Conservation (phyloP, 1,140 invertebrate species). For the Adelges cooleyi region DNA sequence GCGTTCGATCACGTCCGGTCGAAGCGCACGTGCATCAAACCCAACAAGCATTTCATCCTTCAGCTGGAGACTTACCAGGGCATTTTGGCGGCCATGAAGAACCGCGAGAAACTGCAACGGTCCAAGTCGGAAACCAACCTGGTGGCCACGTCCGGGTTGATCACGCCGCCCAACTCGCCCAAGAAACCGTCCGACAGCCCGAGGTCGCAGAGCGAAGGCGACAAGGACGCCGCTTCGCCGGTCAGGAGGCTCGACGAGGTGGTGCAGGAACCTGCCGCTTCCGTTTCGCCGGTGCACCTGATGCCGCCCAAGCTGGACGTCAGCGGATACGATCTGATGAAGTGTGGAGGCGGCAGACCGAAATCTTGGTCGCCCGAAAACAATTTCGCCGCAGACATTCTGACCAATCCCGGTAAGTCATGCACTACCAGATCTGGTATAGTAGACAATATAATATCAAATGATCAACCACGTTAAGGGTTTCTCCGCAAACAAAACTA, state of each 20-base stretch:
- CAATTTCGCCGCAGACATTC: slow-evolving; percentile 45
- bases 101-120: slow-evolving; percentile 78
- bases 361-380: slow-evolving; percentile 74
- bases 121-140: slow-evolving; percentile 88
- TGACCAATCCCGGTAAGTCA: slow-evolving; percentile 31
- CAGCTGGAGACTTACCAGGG: slow-evolving; percentile 89
- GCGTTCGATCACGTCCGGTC: slow-evolving; percentile 82
- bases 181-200: not conserved
- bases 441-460: too few relatives aligned
- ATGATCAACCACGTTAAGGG: not conserved
- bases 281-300: not conserved
- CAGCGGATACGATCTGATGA: slow-evolving; percentile 32
- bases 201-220: not conserved
- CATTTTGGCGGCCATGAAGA: slow-evolving; percentile 90
- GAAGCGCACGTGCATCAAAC: slow-evolving; percentile 85
- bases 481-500: too few relatives aligned
- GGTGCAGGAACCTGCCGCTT: not conserved
- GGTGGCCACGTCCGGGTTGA: slow-evolving; percentile 45
- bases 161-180: not conserved
- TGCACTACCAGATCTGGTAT: not conserved
- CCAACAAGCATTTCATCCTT: slow-evolving; percentile 84
- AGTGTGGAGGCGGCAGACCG: slow-evolving; percentile 44
- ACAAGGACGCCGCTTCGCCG: not conserved
- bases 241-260: not conserved
- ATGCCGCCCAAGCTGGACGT: slow-evolving; percentile 20